Conservation (phyloP, 2,113 vertebrate genomes). For the Colistium nudipinnis region DNA sequence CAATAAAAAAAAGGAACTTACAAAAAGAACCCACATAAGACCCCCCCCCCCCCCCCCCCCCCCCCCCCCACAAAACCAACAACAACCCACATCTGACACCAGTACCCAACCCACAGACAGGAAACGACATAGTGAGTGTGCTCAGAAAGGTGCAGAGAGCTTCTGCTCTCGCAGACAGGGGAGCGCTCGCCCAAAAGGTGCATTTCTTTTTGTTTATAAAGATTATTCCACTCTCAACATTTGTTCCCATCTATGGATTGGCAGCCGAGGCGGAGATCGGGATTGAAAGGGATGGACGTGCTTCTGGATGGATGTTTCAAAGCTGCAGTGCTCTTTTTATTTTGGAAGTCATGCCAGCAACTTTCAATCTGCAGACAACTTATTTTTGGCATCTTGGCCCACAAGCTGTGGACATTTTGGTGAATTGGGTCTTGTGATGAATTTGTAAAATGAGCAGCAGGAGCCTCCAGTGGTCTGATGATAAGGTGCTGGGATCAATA, state of each 20-base stretch:
- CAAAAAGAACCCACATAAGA: constrained; percentile 50
- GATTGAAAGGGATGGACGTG: not conserved
- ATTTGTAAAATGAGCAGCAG: constrained; percentile 46
- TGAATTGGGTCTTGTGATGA: constrained; percentile 40
- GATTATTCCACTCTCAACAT: constrained; percentile 49
- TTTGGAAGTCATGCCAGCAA: constrained; percentile 42
- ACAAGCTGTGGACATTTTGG: constrained; percentile 16
- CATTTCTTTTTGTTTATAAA: constrained; percentile 43
- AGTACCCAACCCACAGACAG: constrained; percentile 49
- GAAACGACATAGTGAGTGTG: constrained; percentile 65
- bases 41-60: constrained; percentile 21
- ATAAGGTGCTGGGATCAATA: constrained; percentile 73
- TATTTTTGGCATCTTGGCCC: constrained; percentile 59
- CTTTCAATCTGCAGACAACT: constrained; percentile 43
- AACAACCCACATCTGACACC: constrained; percentile 28
- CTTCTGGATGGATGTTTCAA: constrained; percentile 34
- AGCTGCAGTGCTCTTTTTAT: constrained; percentile 30
- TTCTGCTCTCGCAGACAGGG: constrained; percentile 36
- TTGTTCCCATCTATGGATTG: constrained; percentile 35
- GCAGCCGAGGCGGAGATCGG: constrained; percentile 14
- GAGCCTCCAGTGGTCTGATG: constrained; percentile 35
- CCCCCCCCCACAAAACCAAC: constrained; percentile 5
- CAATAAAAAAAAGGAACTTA: constrained; percentile 54
- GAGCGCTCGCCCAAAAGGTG: constrained; percentile 73
- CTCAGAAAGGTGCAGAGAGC: constrained; percentile 76